Evolutionary conservation across 2,888 invertebrate species (phyloP), one percentile per base, ranked within the genome.

Genomic region (Pachymerium ferrugineum): DNA sequence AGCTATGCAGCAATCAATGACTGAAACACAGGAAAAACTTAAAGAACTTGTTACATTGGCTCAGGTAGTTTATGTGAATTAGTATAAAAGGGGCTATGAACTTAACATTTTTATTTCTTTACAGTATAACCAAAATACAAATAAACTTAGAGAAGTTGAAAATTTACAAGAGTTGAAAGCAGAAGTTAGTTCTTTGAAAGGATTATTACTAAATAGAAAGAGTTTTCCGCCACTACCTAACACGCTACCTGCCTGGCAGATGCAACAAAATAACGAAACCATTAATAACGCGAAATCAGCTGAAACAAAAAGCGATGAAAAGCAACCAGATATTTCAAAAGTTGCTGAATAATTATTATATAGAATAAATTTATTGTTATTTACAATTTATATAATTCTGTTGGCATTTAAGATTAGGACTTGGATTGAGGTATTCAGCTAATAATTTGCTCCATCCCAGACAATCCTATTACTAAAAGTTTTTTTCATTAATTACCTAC

Each of bases 341-440:
- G 19, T 47, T 22, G 8, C 47, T 22, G 19, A 47, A 22, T 19
- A 47, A 22, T 47, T 47, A 47, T n/a, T n/a, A n/a, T n/a, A n/a
- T n/a, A n/a, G n/a, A 47, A 5, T 4, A 19, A 14, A 38, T 38
- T 38, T 38, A 16, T 19, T 47, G 19, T n/a, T 4, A n/a, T n/a
- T 19, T 10, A 47, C 47, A 47, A 47, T 22, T 22, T 38, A 1
- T 47, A 42, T 42, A n/a, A 72, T 38, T 72, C 72, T 35, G 28
- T 72, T 72, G 28, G 72, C 72, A 29, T 72, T 35, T n/a, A 72
- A 28, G 42, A 42, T 42, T 6, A 72, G 72, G 4, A 72, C 30
- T 47, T 72, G 14, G n/a, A 72, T 14, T 4, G 22, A n/a, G 4
- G 1, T 3, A 16, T 25, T 42, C n/a, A 22, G 72, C 72, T 14